Evolutionary conservation across 2,797 vertebrate genomes (phyloP), one percentile per base, ranked within the genome.

Genomic region (Margarornis squamiger): DNA sequence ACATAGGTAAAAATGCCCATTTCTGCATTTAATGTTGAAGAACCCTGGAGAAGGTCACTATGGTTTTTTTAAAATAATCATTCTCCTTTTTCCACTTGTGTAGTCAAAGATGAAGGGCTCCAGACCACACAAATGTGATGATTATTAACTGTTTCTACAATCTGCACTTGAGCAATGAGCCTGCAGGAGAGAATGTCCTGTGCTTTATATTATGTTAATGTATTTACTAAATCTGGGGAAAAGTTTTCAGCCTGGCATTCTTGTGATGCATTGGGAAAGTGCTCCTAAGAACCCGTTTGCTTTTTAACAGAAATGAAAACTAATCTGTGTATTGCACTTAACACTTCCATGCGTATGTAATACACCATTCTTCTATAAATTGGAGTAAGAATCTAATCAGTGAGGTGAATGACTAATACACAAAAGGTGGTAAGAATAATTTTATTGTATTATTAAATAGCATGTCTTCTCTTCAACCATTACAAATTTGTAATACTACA

Each of bases 361-460:
- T 15, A 68, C 8, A 49, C 38, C 51, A 6, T 45, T 78, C 11
- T 43, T 58, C 51, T 55, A 54, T 16, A 78, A 78, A 82, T 0
- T 55, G 45, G 34, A 74, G 29, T 29, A 82, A 81, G 65, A 84
- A 80, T 24, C 80, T 92, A 52, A 39, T 65, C 41, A 77, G 61
- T 38, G 81, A 86, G 82, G 79, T 82, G 70, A 97, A 96, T 88
- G 61, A 95, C 75, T 93, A 91, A 85, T 49, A 95, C 88, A 97
- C 93, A 96, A 97, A 96, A 98, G 97, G 85, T 98, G 98, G 97
- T 98, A 98, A 96, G 98, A 99, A 98, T 98, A 98, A 88, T 97
- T 98, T 99, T 99, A 99, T 99, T 99, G 98, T 98, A 98, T 98
- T 98, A 98, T 98, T 98, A 98, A 98, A 98, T 98, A 98, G 96